Evolutionary conservation across 2,797 vertebrate species (phyloP), one percentile per base, ranked within the genome.

Genomic region (Stomatorhinus walkeri): DNA sequence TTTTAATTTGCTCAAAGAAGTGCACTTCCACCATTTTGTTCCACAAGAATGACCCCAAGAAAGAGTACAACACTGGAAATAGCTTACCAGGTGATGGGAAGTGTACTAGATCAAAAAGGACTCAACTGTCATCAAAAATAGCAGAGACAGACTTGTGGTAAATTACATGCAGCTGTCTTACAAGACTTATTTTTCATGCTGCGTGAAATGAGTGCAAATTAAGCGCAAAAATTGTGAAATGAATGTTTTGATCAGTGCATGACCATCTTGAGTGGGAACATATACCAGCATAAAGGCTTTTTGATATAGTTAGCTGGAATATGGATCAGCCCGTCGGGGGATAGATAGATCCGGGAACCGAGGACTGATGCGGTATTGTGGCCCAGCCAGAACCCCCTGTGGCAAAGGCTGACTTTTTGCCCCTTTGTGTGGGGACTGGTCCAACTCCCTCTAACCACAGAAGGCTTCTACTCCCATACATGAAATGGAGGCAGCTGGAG

Each of bases 321-420:
- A 24, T 56, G 59, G 40, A 46, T 87, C 16, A 48, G 24, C 14
- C 85, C 32, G 14, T 56, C 14, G 9, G 36, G 36, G 59, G 43
- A 28, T 64, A 43, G 56, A 22, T 68, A 24, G 40, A 68, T 19
- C 12, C 5, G 14, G 40, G 59, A 87, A 61, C 54, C 1, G 1
- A 59, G 32, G 28, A 87, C 87, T 87, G 87, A 68, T 68, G 87
- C 14, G 59, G 22, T 46, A 48, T 87, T 87, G 64, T 72, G 87
- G 24, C 12, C 68, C 28, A 46, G 87, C 14, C 87, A 79, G 49
- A 64, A 52, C 68, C 56, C 87, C 88, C 64, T 22, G 40, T 46
- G 59, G 88, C 59, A 48, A 72, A 28, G 64, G 43, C 51, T 92
- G 92, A 92, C 93, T 91, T 93, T 92, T 90, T 89, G 88, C 90